A percentile compares a stretch with the other conserved stretches of the same genome.
These are phyloP conservation scores for Cryptus viduatorius DNA, from an alignment of 2,888 invertebrate species.

Conservation along the genomic window DNA sequence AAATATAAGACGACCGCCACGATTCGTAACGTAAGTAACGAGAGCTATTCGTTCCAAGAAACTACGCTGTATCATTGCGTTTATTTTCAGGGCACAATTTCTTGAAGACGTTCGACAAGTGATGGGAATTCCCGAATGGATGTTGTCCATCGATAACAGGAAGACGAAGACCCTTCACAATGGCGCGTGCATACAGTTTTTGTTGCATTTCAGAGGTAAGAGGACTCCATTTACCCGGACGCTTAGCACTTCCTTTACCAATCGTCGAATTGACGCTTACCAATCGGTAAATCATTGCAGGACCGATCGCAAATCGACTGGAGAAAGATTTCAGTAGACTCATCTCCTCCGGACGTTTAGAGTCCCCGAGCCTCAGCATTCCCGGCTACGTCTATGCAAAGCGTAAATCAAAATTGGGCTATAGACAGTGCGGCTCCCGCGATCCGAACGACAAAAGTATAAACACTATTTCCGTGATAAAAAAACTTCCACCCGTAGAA, in stretches of 20 bases:
- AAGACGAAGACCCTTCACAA: slow-evolving; percentile 92
- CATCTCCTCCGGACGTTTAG: slow-evolving; percentile 90
- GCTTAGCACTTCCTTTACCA: too few relatives aligned
- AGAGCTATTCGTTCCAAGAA: not conserved
- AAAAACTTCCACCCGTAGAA: slow-evolving; percentile 10
- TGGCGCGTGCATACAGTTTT: slow-evolving; percentile 93
- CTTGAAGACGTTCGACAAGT: slow-evolving; percentile 92
- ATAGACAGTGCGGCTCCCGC: slow-evolving; percentile 91
- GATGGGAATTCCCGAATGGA: slow-evolving; percentile 96
- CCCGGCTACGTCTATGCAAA: slow-evolving; percentile 91
- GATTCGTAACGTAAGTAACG: slow-evolving; percentile 92
- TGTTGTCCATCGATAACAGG: slow-evolving; percentile 93
- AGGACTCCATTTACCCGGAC: not conserved
- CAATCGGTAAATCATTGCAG: slow-evolving; percentile 81
- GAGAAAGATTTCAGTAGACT: slow-evolving; percentile 93
- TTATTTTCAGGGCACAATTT: slow-evolving; percentile 90
- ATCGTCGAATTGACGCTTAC: not conserved
- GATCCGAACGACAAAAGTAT: slow-evolving; percentile 91
- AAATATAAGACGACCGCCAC: slow-evolving; percentile 94
- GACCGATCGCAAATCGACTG: slow-evolving; percentile 91
- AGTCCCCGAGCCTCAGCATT: slow-evolving; percentile 91
- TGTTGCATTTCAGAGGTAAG: slow-evolving; percentile 93
- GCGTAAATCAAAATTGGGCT: slow-evolving; percentile 90
- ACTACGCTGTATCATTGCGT: not conserved
- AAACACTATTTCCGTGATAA: slow-evolving; percentile 54